Conservation (phyloP, 2,113 vertebrate species). For the Crocuta crocuta region DNA sequence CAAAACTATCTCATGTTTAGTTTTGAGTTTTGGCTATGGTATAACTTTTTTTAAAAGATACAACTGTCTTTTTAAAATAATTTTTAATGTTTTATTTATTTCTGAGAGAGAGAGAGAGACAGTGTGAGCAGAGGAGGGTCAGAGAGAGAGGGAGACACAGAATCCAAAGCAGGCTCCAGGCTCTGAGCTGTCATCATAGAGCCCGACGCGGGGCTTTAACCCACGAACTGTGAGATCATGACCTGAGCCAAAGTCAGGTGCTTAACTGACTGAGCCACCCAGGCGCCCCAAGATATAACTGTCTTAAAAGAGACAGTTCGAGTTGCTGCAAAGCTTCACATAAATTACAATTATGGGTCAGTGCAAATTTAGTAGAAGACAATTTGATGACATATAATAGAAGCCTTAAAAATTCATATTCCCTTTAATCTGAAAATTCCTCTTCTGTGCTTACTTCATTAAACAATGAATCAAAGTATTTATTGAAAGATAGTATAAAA, state of each 20-base stretch:
- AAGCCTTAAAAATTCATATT: not conserved
- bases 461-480: not conserved
- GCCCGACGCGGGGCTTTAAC: too few relatives aligned
- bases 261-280: too few relatives aligned
- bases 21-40: not conserved
- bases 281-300: not conserved
- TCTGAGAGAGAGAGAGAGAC: too few relatives aligned
- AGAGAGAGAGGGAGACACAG: too few relatives aligned
- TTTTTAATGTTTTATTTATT: too few relatives aligned
- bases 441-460: not conserved
- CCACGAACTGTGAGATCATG: too few relatives aligned
- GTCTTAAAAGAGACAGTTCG: not conserved
- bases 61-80: not conserved
- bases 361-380: not conserved
- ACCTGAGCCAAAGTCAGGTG: too few relatives aligned
- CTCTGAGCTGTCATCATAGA: too few relatives aligned
- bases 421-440: not conserved
- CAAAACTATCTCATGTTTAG: not conserved
- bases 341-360: not conserved
- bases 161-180: too few relatives aligned
- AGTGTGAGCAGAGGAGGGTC: too few relatives aligned
- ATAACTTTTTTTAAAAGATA: not conserved
- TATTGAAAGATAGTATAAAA: not conserved
- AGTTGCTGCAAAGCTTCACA: fast-evolving
- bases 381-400: not conserved